phyloP scores from a whole-genome alignment of 2,113 vertebrate genomes.

The Plestiodon gilberti region DNA sequence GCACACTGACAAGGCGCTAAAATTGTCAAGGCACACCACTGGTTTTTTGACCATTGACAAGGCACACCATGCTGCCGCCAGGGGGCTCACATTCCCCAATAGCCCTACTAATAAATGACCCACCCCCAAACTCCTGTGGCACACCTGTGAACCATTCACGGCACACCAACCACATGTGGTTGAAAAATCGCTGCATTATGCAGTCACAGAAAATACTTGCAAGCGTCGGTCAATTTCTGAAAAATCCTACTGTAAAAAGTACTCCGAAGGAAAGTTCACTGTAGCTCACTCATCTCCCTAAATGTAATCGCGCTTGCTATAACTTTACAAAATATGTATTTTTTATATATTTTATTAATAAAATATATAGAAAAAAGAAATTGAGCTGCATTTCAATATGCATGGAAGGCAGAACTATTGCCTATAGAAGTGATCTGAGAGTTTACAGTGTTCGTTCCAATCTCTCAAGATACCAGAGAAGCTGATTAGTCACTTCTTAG shows the following conservation, averaged over 20 bases:
- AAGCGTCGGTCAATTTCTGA: neutral
- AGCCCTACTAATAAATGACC: too few relatives aligned
- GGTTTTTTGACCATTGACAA: too few relatives aligned
- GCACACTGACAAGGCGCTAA: neutral
- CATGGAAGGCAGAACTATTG: neutral
- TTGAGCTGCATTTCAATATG: neutral
- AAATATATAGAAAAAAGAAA: too few relatives aligned
- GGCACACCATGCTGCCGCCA: too few relatives aligned
- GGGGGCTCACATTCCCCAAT: too few relatives aligned
- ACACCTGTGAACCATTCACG: too few relatives aligned
- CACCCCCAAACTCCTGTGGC: too few relatives aligned
- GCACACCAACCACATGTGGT: too few relatives aligned
- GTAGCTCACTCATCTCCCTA: neutral
- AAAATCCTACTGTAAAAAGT: neutral
- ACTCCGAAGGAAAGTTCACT: neutral
- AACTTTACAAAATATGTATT: too few relatives aligned
- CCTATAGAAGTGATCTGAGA: fast-evolving
- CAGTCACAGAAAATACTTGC: neutral
- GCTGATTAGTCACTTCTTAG: neutral
- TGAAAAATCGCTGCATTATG: neutral
- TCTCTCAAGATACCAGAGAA: neutral
- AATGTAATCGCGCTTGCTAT: too few relatives aligned
- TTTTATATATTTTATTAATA: too few relatives aligned
- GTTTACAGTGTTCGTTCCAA: neutral
- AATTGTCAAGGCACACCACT: neutral